Conservation (phyloP, 2,113 vertebrate species). For the Craseonycteris thonglongyai region DNA sequence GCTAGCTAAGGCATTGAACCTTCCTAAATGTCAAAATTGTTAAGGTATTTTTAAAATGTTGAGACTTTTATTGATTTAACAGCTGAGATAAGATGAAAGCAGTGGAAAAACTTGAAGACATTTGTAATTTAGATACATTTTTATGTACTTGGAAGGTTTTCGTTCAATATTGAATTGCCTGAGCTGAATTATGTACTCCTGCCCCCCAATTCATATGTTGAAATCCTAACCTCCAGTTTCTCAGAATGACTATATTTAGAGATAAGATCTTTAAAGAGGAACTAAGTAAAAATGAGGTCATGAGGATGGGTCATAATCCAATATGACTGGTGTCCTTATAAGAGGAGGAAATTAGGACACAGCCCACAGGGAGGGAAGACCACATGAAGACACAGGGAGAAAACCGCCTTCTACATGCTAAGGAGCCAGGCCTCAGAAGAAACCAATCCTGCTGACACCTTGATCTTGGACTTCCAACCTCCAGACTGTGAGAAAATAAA, state of each 20-base stretch:
- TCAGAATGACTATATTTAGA: constrained; percentile 10
- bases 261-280: not conserved
- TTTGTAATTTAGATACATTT: not conserved
- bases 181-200: not conserved
- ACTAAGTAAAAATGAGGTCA: constrained; percentile 19
- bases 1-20: not conserved
- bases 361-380: not conserved
- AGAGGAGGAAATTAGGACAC: not conserved
- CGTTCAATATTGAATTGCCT: not conserved
- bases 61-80: constrained; percentile 7
- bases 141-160: constrained; percentile 3
- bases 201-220: not conserved
- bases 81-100: constrained; percentile 14
- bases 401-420: not conserved
- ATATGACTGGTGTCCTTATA: not conserved
- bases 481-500: not conserved
- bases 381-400: not conserved
- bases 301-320: not conserved
- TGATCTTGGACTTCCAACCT: not conserved
- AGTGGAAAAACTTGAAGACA: not conserved
- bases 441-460: not conserved
- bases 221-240: not conserved
- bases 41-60: constrained; percentile 43
- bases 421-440: not conserved
- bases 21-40: constrained; percentile 26